These are phyloP conservation scores for Drosophila pectinifera DNA, from an alignment of 1,140 invertebrate species.

Conservation along the genomic window DNA sequence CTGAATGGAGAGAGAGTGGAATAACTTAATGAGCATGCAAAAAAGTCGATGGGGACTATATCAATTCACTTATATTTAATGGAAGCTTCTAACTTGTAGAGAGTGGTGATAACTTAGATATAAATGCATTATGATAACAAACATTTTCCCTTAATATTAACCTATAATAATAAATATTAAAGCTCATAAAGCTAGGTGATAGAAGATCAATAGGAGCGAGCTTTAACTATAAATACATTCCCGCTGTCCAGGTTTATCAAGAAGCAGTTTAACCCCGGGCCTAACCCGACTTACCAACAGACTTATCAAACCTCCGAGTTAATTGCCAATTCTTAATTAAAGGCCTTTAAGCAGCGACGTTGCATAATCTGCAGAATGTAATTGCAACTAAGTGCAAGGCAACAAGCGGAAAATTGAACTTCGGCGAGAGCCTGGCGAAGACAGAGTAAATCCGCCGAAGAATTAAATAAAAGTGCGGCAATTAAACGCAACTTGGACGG, in stretches of 20 bases:
- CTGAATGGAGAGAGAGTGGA: not conserved
- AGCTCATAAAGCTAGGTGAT: too few species aligned
- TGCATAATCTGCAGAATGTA: conserved; percentile 49
- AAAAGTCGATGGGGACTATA: too few species aligned
- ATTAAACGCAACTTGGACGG: conserved; percentile 72
- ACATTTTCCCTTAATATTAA: too few species aligned
- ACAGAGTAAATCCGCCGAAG: conserved; percentile 39
- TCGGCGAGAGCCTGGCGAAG: conserved; percentile 24
- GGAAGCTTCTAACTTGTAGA: too few species aligned
- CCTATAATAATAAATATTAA: not conserved
- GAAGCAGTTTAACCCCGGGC: conserved; percentile 34
- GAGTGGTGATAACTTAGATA: too few species aligned
- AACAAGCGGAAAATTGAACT: conserved; percentile 56
- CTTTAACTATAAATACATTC: not conserved
- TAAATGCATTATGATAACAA: too few species aligned
- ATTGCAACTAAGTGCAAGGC: conserved; percentile 40
- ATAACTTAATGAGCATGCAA: conserved; percentile 6
- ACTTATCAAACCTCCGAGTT: conserved; percentile 35
- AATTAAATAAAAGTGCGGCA: conserved; percentile 81
- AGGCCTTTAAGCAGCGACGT: conserved; percentile 43
- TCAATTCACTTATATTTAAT: too few species aligned
- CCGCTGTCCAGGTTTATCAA: conserved; percentile 13
- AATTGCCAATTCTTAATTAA: conserved; percentile 49
- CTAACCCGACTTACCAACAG: conserved; percentile 22
- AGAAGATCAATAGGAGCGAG: too few species aligned